Conservation (phyloP, 2,888 invertebrate species). For the Chrysomela aeneicollis region DNA sequence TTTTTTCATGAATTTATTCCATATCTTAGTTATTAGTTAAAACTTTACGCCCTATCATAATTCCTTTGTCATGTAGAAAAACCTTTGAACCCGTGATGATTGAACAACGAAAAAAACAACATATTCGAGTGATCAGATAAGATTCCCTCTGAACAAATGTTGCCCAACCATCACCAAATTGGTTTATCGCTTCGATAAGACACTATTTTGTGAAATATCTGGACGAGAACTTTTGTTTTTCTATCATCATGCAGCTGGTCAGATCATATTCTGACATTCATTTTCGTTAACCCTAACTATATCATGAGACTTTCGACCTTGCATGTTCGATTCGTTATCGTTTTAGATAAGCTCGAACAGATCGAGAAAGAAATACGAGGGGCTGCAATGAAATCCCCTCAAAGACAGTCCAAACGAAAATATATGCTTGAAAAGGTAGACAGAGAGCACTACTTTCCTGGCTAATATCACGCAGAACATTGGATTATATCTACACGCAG, state of each 20-base stretch:
- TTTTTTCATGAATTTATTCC: no score
- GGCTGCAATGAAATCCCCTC: background rate
- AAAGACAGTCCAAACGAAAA: no score
- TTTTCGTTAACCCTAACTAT: background rate
- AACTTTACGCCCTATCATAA: no score
- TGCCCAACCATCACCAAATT: background rate
- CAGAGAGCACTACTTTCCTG: no score
- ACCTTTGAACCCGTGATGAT: no score
- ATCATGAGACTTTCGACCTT: slow-evolving; percentile 5
- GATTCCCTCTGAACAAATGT: background rate
- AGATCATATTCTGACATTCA: background rate
- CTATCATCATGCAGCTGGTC: background rate
- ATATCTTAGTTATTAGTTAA: no score
- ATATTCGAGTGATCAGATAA: no score
- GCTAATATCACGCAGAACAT: no score
- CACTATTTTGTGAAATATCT: background rate
- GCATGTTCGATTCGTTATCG: slow-evolving; percentile 1
- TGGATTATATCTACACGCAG: no score
- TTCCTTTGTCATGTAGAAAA: no score
- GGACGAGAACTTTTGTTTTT: background rate
- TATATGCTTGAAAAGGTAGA: no score
- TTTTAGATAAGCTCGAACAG: background rate
- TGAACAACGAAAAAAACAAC: no score
- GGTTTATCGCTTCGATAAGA: background rate
- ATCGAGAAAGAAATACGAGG: background rate